These are phyloP conservation scores for Rotaria magnacalcarata DNA, from an alignment of 2,888 invertebrate genomes.

Conservation along the genomic window DNA sequence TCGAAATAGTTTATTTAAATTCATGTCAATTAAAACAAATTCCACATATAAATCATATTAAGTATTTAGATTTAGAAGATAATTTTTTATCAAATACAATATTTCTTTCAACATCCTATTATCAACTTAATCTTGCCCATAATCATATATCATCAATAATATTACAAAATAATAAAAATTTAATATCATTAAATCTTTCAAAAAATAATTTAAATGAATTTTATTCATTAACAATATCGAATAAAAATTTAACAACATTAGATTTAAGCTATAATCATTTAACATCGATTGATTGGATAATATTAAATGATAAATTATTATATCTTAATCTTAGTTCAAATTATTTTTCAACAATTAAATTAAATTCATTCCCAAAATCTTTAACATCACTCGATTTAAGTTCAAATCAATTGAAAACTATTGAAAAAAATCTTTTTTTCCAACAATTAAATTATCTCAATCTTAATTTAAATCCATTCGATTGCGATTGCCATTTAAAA, in stretches of 20 bases:
- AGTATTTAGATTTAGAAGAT: background rate
- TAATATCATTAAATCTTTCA: background rate
- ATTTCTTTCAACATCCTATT: background rate
- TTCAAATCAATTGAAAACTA: conserved; percentile 23
- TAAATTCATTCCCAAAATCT: background rate
- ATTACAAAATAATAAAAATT: background rate
- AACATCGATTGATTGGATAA: background rate
- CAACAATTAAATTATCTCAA: conserved; percentile 4
- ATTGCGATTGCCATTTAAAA: conserved; percentile 29
- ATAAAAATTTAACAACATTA: background rate
- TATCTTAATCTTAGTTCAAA: conserved; percentile 5
- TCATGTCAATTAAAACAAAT: background rate
- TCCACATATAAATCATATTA: background rate
- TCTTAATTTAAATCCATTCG: background rate
- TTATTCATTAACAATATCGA: background rate
- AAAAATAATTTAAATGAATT: background rate
- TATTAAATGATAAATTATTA: background rate
- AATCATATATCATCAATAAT: background rate
- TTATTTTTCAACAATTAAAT: background rate
- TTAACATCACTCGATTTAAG: background rate
- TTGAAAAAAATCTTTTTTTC: background rate
- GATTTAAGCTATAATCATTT: background rate
- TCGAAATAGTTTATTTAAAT: background rate
- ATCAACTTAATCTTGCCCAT: background rate
- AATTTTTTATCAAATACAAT: background rate